Base-by-base conservation (phyloP, 2,888 invertebrate genomes). In the Heliconius aoede region DNA sequence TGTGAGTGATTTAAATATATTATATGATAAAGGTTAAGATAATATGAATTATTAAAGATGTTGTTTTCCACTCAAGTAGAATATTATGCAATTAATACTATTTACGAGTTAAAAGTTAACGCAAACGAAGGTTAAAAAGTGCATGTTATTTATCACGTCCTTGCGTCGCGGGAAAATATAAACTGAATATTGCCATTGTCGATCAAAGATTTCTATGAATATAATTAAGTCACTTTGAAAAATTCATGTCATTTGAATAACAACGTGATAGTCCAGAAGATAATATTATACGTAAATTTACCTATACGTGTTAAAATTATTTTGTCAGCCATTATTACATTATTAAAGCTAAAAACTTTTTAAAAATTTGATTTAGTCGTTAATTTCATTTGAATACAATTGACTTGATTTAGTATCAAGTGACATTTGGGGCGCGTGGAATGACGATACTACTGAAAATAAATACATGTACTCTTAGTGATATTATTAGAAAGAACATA, bases 131-230 rank as follows among this genome's bases (percentile, higher is more conserved):
- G 60, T 68, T 40, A 58, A 68, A 26, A 68, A 51, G 30, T 68
- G 68, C 68, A 51, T 28, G 68, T 68, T 13, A 62, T 36, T 72
- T 65, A 68, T 30, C 69, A 61, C 11, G 51, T 55, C 73, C 58
- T 46, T 55, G 46, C 2, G 28, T 60, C 72, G 76, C 72, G 76
- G 74, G 71, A 77, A 77, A 77, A 73, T 32, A n/a, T n/a, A n/a
- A 36, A 61, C 11, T 32, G 30, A 73, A 72, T 67, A 73, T 61
- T 30, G 60, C 67, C 46, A 73, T 76, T 72, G 67, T 73, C 72
- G n/a, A 75, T 68, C 60, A 72, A 67, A 64, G 51, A 76, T 73
- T 78, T 71, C 69, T 78, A 62, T 69, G 76, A 77, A 74, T 51
- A 76, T 55, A 77, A 77, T 77, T 62, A 77, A 30, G 21, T 69